Conservation (phyloP, 2,888 invertebrate species). For the Encarsia formosa region DNA sequence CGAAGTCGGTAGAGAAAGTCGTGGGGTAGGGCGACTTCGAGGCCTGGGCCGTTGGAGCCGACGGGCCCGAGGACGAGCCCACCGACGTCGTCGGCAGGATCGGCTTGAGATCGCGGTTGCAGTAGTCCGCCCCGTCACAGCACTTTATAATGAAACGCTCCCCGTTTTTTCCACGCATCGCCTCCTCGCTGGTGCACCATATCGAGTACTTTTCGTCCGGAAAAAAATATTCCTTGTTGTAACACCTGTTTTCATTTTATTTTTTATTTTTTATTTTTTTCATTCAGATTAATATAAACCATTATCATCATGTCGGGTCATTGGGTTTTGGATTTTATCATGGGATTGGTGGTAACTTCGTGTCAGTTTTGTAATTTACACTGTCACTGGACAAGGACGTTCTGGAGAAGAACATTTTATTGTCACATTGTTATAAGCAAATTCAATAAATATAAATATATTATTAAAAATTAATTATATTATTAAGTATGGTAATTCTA, state of each 20-base stretch:
- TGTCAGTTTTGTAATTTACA: too few relatives aligned
- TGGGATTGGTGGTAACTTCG: too few relatives aligned
- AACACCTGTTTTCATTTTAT: too few relatives aligned
- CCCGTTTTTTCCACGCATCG: constrained; percentile 42
- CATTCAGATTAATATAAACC: too few relatives aligned
- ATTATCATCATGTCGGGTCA: too few relatives aligned
- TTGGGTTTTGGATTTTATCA: too few relatives aligned
- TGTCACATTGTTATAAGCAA: not conserved
- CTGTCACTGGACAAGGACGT: too few relatives aligned
- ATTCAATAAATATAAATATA: not conserved
- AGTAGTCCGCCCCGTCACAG: constrained; percentile 72
- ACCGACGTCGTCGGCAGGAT: constrained; percentile 39
- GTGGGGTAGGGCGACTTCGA: constrained; percentile 41
- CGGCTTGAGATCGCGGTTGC: constrained; percentile 69
- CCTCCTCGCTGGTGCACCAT: constrained; percentile 45
- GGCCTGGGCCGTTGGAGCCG: constrained; percentile 38
- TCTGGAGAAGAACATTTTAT: not conserved
- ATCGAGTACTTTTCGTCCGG: constrained; percentile 44
- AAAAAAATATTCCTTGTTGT: constrained; percentile 47
- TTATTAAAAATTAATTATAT: too few relatives aligned
- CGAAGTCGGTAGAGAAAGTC: too few relatives aligned
- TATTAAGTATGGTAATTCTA: too few relatives aligned
- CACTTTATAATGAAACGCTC: constrained; percentile 73
- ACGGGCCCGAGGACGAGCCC: constrained; percentile 33
- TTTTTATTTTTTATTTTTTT: too few relatives aligned